Percentiles rank a stretch among this genome's conserved stretches.
Evolutionary conservation across 2,113 vertebrate species (phyloP).

Genomic region (Ophthalmolycus amberensis): DNA sequence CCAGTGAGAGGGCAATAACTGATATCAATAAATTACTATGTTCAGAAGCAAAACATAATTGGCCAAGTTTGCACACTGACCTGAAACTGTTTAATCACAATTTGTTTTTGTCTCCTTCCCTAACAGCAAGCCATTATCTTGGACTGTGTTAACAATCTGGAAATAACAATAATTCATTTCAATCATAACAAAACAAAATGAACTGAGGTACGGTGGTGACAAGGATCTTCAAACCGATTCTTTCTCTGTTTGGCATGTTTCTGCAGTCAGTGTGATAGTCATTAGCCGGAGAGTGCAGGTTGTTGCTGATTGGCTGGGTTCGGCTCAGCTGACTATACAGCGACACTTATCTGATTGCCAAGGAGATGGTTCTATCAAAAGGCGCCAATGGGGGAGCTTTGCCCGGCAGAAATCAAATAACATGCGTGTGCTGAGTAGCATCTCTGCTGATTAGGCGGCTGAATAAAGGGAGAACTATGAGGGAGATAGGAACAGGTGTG

Average conservation of each 20-base stretch:
- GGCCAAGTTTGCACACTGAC: constrained; percentile 36
- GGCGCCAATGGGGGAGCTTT: constrained; percentile 58
- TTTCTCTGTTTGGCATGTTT: constrained; percentile 22
- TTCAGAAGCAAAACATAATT: constrained; percentile 34
- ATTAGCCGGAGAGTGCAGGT: constrained; percentile 39
- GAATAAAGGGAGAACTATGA: constrained; percentile 68
- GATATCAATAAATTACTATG: constrained; percentile 32
- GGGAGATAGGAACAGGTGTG: constrained; percentile 65
- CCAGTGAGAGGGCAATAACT: constrained; percentile 47
- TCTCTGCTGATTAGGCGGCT: constrained; percentile 70
- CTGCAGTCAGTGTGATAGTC: constrained; percentile 16
- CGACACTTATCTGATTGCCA: constrained; percentile 65
- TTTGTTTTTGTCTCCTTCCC: constrained; percentile 3
- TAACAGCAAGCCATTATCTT: constrained; percentile 20
- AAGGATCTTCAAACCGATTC: not conserved
- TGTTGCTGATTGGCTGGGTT: constrained; percentile 46
- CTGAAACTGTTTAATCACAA: constrained; percentile 45
- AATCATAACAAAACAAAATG: constrained; percentile 36
- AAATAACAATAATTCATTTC: constrained; percentile 29
- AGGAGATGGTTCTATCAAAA: constrained; percentile 74
- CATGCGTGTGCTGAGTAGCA: constrained; percentile 70
- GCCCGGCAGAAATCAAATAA: constrained; percentile 76
- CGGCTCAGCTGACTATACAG: constrained; percentile 48
- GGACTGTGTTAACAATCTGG: constrained; percentile 10
- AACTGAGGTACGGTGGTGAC: constrained; percentile 2